phyloP scores from a whole-genome alignment of 23 tunicate genomes.

The Styela clava region DNA sequence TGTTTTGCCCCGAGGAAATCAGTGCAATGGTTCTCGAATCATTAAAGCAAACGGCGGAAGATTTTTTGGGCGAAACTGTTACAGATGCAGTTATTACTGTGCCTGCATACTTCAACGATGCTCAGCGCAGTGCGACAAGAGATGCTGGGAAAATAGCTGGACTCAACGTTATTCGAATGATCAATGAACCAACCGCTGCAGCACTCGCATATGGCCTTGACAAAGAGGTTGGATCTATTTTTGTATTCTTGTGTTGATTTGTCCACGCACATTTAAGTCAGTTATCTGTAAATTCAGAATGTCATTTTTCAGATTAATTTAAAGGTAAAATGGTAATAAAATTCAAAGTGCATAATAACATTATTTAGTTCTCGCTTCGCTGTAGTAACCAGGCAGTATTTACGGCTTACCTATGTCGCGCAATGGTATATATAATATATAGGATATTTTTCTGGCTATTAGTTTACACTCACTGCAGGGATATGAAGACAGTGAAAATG shows the following conservation, averaged over 20 bases:
- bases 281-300: background rate
- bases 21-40: background rate
- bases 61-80: background rate
- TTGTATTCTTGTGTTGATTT: background rate
- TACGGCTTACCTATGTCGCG: no score
- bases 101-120: background rate
- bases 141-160: slow-evolving; percentile 93
- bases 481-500: no score
- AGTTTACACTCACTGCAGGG: no score
- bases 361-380: no score
- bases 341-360: no score
- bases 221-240: slow-evolving; percentile 29
- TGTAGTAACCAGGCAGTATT: no score
- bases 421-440: no score
- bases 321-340: no score
- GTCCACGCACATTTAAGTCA: background rate
- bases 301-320: no score
- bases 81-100: background rate
- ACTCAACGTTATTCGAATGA: slow-evolving; percentile 70
- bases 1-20: background rate
- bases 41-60: background rate
- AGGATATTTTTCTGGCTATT: no score
- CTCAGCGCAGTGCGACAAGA: slow-evolving; percentile 32
- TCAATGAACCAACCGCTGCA: slow-evolving; percentile 95
- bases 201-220: slow-evolving; percentile 91